These are phyloP conservation scores for Chelonia mydas DNA, from an alignment of 2,797 vertebrate genomes.

Conservation along the genomic window DNA sequence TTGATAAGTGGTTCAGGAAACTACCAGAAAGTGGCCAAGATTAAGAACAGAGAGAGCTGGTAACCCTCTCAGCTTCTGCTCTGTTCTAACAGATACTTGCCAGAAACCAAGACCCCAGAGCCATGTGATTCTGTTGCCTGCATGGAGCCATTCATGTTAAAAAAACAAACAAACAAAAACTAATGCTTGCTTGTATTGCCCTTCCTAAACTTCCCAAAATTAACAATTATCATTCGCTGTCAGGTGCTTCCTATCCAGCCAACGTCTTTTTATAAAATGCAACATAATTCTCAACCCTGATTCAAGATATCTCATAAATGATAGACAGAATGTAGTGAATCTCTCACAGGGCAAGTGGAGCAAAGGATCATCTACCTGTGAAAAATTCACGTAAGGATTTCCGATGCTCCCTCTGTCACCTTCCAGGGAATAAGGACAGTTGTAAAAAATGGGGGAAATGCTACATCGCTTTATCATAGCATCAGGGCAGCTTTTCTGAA, in stretches of 20 bases:
- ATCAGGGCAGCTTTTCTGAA: neutral
- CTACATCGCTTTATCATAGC: neutral
- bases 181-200: accelerated
- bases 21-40: neutral
- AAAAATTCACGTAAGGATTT: neutral
- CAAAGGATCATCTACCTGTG: neutral
- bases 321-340: neutral
- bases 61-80: neutral
- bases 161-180: neutral
- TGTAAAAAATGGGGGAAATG: neutral
- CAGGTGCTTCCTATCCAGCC: neutral
- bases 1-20: neutral
- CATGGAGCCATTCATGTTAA: neutral
- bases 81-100: neutral
- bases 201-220: neutral
- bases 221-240: neutral
- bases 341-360: accelerated
- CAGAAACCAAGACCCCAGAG: neutral
- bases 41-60: neutral
- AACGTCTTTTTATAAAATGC: neutral
- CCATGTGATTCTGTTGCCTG: neutral
- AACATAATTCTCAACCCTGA: neutral
- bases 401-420: neutral
- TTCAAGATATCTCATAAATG: neutral
- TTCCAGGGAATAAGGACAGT: neutral